phyloP scores from a whole-genome alignment of 2,113 vertebrate genomes.

The Paradoxurus hermaphroditus region DNA sequence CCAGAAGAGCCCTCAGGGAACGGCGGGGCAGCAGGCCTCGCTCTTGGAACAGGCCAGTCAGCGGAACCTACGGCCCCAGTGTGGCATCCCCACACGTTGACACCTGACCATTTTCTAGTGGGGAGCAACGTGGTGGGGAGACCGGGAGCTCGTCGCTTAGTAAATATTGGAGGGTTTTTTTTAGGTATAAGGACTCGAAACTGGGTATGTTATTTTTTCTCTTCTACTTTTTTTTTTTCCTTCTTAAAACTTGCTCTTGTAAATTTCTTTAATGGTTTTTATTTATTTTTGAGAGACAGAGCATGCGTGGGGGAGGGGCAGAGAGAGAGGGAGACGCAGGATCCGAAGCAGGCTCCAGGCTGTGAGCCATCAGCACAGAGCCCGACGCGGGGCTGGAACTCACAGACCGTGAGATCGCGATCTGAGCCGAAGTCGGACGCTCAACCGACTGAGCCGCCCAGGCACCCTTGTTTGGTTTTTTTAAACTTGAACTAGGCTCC shows the following conservation, averaged over 20 bases:
- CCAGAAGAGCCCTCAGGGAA: neutral
- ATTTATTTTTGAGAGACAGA: neutral
- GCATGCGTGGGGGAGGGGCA: too few species aligned
- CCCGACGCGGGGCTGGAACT: too few species aligned
- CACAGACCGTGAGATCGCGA: too few species aligned
- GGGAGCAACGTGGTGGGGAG: neutral
- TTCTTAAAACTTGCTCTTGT: neutral
- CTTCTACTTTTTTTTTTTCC: neutral
- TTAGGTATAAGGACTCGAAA: slow-evolving; percentile 24
- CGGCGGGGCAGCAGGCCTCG: neutral
- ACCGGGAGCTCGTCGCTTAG: neutral
- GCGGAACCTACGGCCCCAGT: neutral
- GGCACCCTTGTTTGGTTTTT: neutral
- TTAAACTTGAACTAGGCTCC: neutral
- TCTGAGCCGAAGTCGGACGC: too few species aligned
- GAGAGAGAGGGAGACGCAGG: too few species aligned
- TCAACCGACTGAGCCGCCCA: too few species aligned
- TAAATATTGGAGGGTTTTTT: neutral
- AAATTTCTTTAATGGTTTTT: neutral
- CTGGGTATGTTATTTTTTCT: neutral
- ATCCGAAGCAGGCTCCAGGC: too few species aligned
- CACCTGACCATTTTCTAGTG: neutral
- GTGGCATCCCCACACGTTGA: neutral
- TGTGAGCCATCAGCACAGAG: too few species aligned
- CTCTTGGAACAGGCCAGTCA: neutral